Evolutionary conservation across 1,140 invertebrate genomes (phyloP).

Genomic region (Hylaeus volcanicus): DNA sequence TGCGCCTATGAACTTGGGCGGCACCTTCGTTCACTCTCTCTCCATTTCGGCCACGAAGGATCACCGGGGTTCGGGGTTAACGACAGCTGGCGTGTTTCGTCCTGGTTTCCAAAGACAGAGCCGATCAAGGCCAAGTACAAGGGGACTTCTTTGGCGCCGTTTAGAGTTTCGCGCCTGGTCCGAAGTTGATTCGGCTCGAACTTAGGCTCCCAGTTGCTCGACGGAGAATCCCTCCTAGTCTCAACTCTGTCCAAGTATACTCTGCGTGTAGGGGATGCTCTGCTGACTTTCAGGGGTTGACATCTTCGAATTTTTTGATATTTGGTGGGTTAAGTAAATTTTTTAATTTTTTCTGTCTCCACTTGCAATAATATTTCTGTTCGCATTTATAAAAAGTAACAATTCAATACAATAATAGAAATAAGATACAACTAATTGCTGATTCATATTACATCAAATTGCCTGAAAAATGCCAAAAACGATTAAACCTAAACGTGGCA

Average conservation of each 20-base stretch:
- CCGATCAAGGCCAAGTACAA: slow-evolving; percentile 56
- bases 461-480: too few species aligned
- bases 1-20: slow-evolving; percentile 75
- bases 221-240: background rate
- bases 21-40: slow-evolving; percentile 46
- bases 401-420: too few species aligned
- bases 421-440: too few species aligned
- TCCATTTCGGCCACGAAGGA: slow-evolving; percentile 59
- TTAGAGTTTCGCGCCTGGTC: slow-evolving; percentile 26
- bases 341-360: too few species aligned
- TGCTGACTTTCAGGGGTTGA: too few species aligned
- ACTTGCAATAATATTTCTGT: too few species aligned
- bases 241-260: background rate
- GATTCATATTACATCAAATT: too few species aligned
- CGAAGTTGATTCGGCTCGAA: slow-evolving; percentile 11
- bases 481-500: too few species aligned
- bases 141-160: slow-evolving; percentile 42
- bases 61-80: slow-evolving; percentile 62
- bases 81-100: slow-evolving; percentile 57
- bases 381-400: too few species aligned
- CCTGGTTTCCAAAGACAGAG: slow-evolving; percentile 54
- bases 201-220: slow-evolving; percentile 17
- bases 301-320: background rate
- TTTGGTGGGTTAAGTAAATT: too few species aligned
- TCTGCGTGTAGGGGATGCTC: too few species aligned